phyloP scores from a whole-genome alignment of 2,888 invertebrate species.

The Tridacna gigas region DNA sequence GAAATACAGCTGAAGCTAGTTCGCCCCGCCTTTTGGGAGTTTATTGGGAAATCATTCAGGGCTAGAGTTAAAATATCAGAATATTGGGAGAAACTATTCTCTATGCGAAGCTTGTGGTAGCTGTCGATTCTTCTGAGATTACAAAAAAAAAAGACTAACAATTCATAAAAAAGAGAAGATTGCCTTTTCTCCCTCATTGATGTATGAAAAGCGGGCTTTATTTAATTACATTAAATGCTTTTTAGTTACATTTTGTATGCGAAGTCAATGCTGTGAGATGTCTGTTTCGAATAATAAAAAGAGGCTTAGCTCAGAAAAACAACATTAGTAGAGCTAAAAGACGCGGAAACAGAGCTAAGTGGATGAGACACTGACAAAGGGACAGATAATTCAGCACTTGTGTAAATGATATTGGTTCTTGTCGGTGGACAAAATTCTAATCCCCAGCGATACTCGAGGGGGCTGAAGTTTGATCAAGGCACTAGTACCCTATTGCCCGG shows the following conservation, averaged over 20 bases:
- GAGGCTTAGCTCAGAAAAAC: constrained; percentile 63
- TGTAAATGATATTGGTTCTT: constrained; percentile 47
- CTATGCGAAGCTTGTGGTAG: constrained; percentile 7
- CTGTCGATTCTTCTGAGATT: constrained; percentile 7
- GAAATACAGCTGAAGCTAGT: constrained; percentile 11
- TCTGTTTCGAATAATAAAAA: constrained; percentile 63
- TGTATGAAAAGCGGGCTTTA: constrained; percentile 60
- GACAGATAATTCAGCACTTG: constrained; percentile 54
- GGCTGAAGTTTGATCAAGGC: constrained; percentile 19
- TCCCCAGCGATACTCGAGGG: constrained; percentile 37
- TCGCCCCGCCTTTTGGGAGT: constrained; percentile 53
- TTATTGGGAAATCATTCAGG: background rate
- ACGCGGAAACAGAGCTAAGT: constrained; percentile 55
- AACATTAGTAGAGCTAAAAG: constrained; percentile 56
- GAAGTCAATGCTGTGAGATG: constrained; percentile 55
- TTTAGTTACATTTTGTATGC: constrained; percentile 68
- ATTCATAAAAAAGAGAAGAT: constrained; percentile 28
- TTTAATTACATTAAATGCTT: constrained; percentile 70
- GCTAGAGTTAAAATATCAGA: constrained; percentile 11
- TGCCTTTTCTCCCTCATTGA: constrained; percentile 50
- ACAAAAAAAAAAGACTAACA: constrained; percentile 15
- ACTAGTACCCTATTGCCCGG: background rate
- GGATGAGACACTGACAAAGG: constrained; percentile 59
- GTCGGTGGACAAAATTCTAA: constrained; percentile 31
- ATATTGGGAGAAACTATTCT: constrained; percentile 9